Evolutionary conservation across 1,140 invertebrate genomes (phyloP).

Genomic region (Zelostemma sp.): DNA sequence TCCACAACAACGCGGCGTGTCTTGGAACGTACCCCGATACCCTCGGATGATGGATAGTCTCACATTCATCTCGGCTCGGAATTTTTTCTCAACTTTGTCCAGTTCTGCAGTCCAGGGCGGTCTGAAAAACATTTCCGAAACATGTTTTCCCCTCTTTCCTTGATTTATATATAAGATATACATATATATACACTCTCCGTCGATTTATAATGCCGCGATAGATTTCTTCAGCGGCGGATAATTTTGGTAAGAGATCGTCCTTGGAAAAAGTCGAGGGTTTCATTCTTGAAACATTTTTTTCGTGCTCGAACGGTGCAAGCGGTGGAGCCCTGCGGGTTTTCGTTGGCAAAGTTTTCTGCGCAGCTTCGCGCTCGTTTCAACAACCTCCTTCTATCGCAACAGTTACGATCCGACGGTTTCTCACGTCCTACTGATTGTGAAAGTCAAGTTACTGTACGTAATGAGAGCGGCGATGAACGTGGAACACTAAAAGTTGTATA

Average conservation of each 20-base stretch:
- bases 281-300: not conserved
- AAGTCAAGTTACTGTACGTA: conserved; percentile 26
- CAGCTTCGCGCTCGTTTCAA: conserved; percentile 11
- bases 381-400: conserved; percentile 10
- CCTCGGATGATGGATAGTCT: conserved; percentile 29
- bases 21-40: conserved; percentile 11
- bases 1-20: conserved; percentile 16
- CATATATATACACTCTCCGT: no score
- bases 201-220: not conserved
- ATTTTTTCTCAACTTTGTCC: conserved; percentile 17
- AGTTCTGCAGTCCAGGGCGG: not conserved
- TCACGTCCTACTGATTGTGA: conserved; percentile 28
- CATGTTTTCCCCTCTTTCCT: not conserved
- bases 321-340: not conserved
- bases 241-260: not conserved
- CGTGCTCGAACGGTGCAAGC: not conserved
- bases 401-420: conserved; percentile 23
- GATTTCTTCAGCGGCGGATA: not conserved
- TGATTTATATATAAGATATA: no score
- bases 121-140: not conserved
- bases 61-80: conserved; percentile 11
- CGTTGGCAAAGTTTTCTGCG: conserved; percentile 17
- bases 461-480: conserved; percentile 21
- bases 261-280: not conserved
- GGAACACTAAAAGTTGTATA: conserved; percentile 25